These are phyloP conservation scores for Drosophila neoperkinsi DNA, from an alignment of 2,888 invertebrate genomes.

Conservation along the genomic window DNA sequence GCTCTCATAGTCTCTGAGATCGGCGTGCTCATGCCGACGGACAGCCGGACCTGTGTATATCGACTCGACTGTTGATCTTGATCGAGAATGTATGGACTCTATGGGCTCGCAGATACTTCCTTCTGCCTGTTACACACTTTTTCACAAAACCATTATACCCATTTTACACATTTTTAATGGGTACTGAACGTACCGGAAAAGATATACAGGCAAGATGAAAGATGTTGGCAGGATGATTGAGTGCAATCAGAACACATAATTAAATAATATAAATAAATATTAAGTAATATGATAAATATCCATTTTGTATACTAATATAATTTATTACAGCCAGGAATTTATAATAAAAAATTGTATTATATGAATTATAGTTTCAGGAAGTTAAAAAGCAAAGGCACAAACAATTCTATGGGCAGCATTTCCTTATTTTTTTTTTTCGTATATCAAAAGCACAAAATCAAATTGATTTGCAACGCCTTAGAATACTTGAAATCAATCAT, in stretches of 20 bases:
- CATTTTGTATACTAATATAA: background rate
- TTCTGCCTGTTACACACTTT: background rate
- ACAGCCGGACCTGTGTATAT: background rate
- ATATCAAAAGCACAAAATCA: constrained; percentile 4
- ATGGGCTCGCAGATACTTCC: background rate
- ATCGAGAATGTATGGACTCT: background rate
- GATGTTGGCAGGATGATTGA: constrained; percentile 3
- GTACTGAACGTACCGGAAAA: background rate
- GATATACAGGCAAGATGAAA: background rate
- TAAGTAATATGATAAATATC: background rate
- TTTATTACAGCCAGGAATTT: background rate
- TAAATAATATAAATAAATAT: background rate
- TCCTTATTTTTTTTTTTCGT: background rate
- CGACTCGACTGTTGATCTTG: background rate
- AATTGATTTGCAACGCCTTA: constrained; percentile 32
- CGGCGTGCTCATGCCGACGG: background rate
- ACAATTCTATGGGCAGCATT: background rate
- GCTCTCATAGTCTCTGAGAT: background rate
- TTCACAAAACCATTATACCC: background rate
- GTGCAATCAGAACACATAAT: background rate
- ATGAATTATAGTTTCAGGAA: background rate
- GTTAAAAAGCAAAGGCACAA: background rate
- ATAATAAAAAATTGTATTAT: background rate
- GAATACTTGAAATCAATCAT: constrained; percentile 3
- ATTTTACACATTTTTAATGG: background rate